Evolutionary conservation across 2,797 vertebrate species (phyloP).

Genomic region (Characodon lateralis): DNA sequence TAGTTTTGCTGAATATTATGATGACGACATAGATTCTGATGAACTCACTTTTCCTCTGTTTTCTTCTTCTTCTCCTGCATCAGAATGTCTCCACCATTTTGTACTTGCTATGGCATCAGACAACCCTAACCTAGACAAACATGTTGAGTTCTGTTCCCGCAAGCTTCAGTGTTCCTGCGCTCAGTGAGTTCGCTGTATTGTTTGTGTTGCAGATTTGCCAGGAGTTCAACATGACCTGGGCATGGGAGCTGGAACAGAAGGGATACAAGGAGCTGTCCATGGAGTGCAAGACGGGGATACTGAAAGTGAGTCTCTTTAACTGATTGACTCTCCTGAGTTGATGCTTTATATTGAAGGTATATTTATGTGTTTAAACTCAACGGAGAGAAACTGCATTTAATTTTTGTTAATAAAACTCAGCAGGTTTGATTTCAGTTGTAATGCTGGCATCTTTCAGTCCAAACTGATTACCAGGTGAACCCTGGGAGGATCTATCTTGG

Average conservation of each 20-base stretch:
- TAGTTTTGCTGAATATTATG: too few species aligned
- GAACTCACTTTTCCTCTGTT: too few species aligned
- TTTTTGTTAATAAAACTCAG: neutral
- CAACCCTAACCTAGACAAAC: too few species aligned
- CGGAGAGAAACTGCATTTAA: neutral
- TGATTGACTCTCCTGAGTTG: neutral
- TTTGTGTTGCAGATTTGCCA: conserved; percentile 87
- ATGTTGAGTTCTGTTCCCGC: neutral
- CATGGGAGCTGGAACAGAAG: conserved; percentile 97
- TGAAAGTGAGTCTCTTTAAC: conserved; percentile 84
- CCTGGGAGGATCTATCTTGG: too few species aligned
- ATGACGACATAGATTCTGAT: too few species aligned
- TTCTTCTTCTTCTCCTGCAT: too few species aligned
- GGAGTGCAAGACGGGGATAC: conserved; percentile 93
- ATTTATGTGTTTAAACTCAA: neutral
- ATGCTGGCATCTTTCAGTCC: too few species aligned
- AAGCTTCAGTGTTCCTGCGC: neutral
- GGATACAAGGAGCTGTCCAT: conserved; percentile 92
- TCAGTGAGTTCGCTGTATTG: neutral
- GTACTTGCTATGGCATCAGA: too few species aligned
- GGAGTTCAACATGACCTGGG: conserved; percentile 97
- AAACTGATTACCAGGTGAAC: too few species aligned
- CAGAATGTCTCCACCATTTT: too few species aligned
- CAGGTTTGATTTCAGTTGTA: neutral
- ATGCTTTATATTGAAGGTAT: neutral